Conservation (phyloP, 2,888 invertebrate species). For the Lepidonotus clava region DNA sequence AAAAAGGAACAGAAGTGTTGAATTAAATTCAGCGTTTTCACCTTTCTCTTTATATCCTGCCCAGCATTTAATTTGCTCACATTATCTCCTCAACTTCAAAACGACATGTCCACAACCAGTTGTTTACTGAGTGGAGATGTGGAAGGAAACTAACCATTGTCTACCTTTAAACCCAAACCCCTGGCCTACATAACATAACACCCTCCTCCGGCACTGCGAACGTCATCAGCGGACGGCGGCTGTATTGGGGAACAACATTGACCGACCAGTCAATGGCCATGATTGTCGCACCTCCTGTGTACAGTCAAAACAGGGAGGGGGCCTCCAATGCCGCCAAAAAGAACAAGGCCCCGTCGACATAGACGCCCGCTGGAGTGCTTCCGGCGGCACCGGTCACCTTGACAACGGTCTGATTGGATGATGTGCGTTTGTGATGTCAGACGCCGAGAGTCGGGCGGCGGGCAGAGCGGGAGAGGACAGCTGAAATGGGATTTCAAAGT, state of each 20-base stretch:
- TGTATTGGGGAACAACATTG: not conserved
- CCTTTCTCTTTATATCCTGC: no score
- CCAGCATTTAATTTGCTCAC: not conserved
- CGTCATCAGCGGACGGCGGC: not conserved
- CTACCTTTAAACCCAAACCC: no score
- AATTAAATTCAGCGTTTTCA: no score
- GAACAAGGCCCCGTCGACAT: not conserved
- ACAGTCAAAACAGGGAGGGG: not conserved
- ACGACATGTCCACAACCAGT: not conserved
- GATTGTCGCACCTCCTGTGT: constrained; percentile 1
- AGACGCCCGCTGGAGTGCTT: not conserved
- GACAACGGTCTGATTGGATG: constrained; percentile 15
- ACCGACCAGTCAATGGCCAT: not conserved
- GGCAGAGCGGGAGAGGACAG: not conserved
- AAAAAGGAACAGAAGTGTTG: no score
- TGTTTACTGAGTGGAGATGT: not conserved
- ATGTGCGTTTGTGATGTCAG: not conserved
- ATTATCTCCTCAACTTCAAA: not conserved
- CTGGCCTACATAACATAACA: not conserved
- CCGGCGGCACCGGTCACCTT: not conserved
- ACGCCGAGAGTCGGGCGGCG: not conserved
- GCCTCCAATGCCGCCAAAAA: not conserved
- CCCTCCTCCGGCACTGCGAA: not conserved
- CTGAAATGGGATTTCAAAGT: not conserved
- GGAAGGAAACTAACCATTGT: not conserved